phyloP scores from a whole-genome alignment of 2,888 invertebrate species.

The Autographa gamma region DNA sequence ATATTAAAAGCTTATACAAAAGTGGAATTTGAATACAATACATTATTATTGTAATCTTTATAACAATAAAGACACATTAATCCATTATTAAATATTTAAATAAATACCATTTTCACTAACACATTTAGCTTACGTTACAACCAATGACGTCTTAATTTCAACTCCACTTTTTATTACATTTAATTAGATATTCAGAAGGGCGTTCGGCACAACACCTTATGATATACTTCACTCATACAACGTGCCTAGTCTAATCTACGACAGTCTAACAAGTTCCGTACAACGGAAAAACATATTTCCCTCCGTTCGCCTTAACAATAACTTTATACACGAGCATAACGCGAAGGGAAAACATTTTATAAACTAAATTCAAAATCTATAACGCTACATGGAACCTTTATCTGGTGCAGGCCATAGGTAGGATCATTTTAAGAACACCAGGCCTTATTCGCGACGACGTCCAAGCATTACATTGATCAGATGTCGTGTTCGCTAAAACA shows the following conservation, averaged over 20 bases:
- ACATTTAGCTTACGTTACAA: slow-evolving; percentile 25
- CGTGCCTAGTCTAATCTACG: slow-evolving; percentile 84
- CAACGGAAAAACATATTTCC: slow-evolving; percentile 87
- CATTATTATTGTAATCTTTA: slow-evolving; percentile 34
- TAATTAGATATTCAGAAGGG: slow-evolving; percentile 45
- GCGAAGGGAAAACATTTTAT: slow-evolving; percentile 79
- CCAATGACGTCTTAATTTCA: neutral
- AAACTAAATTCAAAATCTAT: slow-evolving; percentile 74
- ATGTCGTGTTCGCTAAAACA: slow-evolving; percentile 26
- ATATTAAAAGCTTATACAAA: slow-evolving; percentile 5
- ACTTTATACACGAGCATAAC: slow-evolving; percentile 78
- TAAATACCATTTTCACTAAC: slow-evolving; percentile 35
- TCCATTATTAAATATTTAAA: slow-evolving; percentile 33
- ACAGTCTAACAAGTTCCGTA: slow-evolving; percentile 88
- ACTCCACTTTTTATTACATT: slow-evolving; percentile 1
- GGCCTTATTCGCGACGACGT: slow-evolving; percentile 45
- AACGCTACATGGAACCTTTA: slow-evolving; percentile 83
- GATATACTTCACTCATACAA: slow-evolving; percentile 81
- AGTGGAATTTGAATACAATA: slow-evolving; percentile 18
- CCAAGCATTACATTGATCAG: slow-evolving; percentile 35
- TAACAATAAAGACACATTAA: slow-evolving; percentile 33
- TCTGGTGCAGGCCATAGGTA: slow-evolving; percentile 79
- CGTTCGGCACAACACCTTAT: slow-evolving; percentile 72
- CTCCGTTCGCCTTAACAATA: slow-evolving; percentile 77
- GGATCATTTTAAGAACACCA: slow-evolving; percentile 50